Conservation (phyloP, 2,113 vertebrate genomes). For the Corythaixoides concolor region DNA sequence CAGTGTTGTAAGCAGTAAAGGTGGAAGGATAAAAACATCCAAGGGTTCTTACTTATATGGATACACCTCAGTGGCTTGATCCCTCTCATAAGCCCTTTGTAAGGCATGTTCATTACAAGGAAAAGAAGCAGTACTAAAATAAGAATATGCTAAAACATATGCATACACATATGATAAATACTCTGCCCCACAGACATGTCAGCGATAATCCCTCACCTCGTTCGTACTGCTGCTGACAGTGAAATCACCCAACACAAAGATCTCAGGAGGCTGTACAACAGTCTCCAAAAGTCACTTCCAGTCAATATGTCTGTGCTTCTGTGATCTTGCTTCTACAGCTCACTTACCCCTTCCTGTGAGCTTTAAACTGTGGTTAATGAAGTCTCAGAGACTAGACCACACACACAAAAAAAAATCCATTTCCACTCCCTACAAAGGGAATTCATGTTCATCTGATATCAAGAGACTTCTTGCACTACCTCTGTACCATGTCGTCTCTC, state of each 20-base stretch:
- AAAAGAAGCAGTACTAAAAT: neutral
- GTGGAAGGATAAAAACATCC: neutral
- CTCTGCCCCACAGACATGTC: fast-evolving
- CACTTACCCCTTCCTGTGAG: neutral
- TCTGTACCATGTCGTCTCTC: neutral
- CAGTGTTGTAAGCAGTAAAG: neutral
- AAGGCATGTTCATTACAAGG: neutral
- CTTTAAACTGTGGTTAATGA: neutral
- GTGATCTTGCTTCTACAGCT: neutral
- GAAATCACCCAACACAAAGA: neutral
- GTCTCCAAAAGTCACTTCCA: neutral
- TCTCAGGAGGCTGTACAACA: neutral
- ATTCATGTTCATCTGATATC: neutral
- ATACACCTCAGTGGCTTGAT: neutral
- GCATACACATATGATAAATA: neutral
- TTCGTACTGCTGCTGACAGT: neutral
- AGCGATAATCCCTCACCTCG: neutral
- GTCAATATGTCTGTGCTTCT: neutral
- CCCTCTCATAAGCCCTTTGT: neutral
- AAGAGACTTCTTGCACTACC: neutral
- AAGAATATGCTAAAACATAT: neutral
- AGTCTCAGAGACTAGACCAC: neutral
- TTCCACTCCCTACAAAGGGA: neutral
- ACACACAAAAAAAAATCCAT: neutral
- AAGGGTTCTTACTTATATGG: neutral